Base-by-base conservation (phyloP, 1,140 invertebrate genomes). In the Harpegnathos saltator region DNA sequence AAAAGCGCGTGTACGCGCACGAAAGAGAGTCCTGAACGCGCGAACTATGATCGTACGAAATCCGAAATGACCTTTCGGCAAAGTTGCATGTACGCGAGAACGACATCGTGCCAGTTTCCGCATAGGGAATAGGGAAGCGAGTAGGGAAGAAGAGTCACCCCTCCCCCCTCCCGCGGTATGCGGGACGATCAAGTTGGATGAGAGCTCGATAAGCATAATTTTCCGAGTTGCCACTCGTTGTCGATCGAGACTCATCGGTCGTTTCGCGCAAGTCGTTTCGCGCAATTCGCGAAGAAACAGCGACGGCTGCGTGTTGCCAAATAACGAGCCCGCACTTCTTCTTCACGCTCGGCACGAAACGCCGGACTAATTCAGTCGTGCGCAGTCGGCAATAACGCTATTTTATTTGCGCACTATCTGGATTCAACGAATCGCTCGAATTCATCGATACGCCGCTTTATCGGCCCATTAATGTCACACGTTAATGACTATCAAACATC, bases 91-190 rank as follows among this genome's bases (percentile, higher is more conserved):
- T 38, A 66, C n/a, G 48, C 56, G 61, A 71, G 17, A 86, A 66
- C 44, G 54, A 71, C 59, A n/a, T 87, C 71, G 44, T 83, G 71
- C 38, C 19, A 48, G 19, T 85, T 77, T 66, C 38, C 38, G 11
- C 44, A 77, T 44, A 71, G 1, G 61, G 22, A 7, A 54, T n/a
- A 33, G 38, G 38, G 29, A 33, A 1, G 38, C 38, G 38, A 3
- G 7, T 33, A 33, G 7, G 78, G 29, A 52, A 38, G 33, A 14
- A 38, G 12, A 33, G 44, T 48, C 54, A 9, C 1, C n/a, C n/a
- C n/a, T n/a, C n/a, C n/a, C n/a, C n/a, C n/a, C n/a, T n/a, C n/a
- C n/a, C n/a, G n/a, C n/a, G n/a, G n/a, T n/a, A n/a, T n/a, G n/a
- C n/a, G n/a, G n/a, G n/a, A 26, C 29, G 61, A 66, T n/a, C n/a